Percentiles rank a stretch among this genome's conserved stretches.
Evolutionary conservation across 2,113 vertebrate genomes (phyloP).

Genomic region (Bungarus multicinctus): DNA sequence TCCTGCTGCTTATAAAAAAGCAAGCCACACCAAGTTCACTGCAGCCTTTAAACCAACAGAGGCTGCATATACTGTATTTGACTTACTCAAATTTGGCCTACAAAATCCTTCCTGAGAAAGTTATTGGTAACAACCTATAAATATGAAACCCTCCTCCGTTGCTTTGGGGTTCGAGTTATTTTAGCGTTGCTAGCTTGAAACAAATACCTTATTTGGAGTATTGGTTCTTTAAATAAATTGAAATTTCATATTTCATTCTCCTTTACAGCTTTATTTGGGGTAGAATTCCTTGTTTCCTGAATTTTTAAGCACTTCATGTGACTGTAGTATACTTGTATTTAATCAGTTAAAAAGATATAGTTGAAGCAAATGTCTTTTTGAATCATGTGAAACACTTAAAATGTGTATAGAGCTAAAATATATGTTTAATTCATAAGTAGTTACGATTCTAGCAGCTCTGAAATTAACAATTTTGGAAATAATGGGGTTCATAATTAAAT

Average conservation of each 20-base stretch:
- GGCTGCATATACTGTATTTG: background rate
- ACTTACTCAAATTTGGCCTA: background rate
- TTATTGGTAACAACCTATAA: background rate
- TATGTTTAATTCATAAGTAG: background rate
- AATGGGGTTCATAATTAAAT: background rate
- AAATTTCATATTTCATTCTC: background rate
- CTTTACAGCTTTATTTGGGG: background rate
- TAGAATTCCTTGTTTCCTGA: background rate
- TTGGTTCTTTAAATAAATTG: background rate
- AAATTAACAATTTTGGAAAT: background rate
- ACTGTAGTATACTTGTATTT: background rate
- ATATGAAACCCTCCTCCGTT: background rate
- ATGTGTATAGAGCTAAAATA: background rate
- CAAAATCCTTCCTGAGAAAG: background rate
- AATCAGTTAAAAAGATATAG: background rate
- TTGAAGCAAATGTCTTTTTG: background rate
- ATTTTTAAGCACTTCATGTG: background rate
- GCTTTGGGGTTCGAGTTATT: background rate
- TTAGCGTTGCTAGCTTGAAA: background rate
- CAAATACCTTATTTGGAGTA: background rate
- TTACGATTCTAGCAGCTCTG: background rate
- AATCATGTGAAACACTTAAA: background rate
- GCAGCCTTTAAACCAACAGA: background rate
- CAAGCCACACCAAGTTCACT: background rate
- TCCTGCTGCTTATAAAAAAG: background rate